Evolutionary conservation across 2,797 vertebrate species (phyloP).

Genomic region (Periparus ater): DNA sequence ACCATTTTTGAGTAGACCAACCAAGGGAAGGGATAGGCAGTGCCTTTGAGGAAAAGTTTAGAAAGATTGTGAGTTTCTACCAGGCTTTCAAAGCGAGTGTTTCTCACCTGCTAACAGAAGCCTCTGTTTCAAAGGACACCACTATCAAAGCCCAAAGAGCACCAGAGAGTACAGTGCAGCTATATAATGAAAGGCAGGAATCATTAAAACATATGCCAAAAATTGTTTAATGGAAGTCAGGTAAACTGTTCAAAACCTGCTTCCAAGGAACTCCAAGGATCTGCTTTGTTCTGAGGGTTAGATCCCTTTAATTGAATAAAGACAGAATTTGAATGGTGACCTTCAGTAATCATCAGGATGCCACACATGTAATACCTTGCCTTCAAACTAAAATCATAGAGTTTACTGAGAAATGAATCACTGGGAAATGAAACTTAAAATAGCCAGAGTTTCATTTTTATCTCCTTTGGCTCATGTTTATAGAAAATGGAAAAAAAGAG

Average conservation of each 20-base stretch:
- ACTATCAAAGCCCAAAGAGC: neutral
- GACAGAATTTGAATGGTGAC: neutral
- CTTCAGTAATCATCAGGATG: neutral
- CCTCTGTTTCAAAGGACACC: neutral
- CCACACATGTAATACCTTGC: neutral
- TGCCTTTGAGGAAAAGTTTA: neutral
- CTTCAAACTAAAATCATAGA: neutral
- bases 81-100: neutral
- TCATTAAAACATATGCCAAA: neutral
- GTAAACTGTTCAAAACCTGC: neutral
- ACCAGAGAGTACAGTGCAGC: neutral
- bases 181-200: neutral
- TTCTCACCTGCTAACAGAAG: neutral
- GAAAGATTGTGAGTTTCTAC: neutral
- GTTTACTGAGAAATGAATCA: neutral
- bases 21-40: neutral
- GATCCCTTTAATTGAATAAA: neutral
- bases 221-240: neutral
- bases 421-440: neutral
- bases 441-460: neutral
- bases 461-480: neutral
- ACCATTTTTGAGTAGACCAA: neutral
- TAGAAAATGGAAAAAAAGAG: neutral
- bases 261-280: neutral
- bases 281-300: neutral